Evolutionary conservation across 2,797 vertebrate species (phyloP).

Genomic region (Pseudochirops corinnae): DNA sequence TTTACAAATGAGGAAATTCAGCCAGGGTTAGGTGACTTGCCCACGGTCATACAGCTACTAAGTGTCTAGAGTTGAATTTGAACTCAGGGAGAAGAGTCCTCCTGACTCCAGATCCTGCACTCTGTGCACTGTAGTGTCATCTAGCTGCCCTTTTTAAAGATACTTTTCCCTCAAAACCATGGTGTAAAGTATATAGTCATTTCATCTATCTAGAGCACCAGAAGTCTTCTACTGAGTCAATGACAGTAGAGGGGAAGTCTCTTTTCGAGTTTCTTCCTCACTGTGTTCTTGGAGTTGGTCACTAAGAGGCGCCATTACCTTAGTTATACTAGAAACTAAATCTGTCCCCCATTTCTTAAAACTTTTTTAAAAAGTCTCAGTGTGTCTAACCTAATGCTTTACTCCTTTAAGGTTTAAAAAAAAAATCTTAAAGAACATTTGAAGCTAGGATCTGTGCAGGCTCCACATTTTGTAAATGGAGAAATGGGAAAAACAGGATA

Average conservation of each 20-base stretch:
- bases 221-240: no score
- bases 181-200: no score
- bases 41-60: not conserved
- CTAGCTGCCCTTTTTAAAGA: not conserved
- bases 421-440: not conserved
- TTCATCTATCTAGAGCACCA: no score
- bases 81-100: not conserved
- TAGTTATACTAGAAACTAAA: constrained; percentile 5
- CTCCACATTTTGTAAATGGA: not conserved
- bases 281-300: constrained; percentile 72
- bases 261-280: not conserved
- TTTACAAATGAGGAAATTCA: not conserved
- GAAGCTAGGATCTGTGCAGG: constrained; percentile 7
- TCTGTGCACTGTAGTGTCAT: no score
- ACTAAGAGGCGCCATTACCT: constrained; percentile 80
- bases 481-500: not conserved
- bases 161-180: not conserved
- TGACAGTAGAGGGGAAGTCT: not conserved
- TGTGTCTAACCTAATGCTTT: not conserved
- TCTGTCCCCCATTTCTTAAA: not conserved
- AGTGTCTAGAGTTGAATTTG: not conserved
- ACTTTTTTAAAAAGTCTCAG: not conserved
- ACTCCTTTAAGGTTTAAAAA: no score
- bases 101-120: not conserved
- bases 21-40: no score